Percentiles rank a stretch among this genome's conserved stretches.
Conservation (phyloP, 2,888 invertebrate genomes). For the Brenthis hecate region DNA sequence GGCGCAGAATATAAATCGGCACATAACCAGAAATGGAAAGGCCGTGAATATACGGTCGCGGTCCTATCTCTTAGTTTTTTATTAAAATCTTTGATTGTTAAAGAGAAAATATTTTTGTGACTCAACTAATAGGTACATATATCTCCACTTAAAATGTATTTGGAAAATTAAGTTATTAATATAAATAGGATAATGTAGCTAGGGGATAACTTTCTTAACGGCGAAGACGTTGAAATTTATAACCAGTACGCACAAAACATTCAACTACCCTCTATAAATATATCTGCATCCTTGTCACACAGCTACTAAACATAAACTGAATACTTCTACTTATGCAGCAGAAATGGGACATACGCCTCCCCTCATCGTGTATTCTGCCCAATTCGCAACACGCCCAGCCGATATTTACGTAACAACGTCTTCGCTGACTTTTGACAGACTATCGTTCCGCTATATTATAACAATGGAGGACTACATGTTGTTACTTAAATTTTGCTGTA, state of each 20-base stretch:
- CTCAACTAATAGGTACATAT: no score
- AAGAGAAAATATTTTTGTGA: neutral
- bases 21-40: conserved; percentile 80
- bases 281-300: conserved; percentile 41
- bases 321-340: conserved; percentile 67
- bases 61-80: conserved; percentile 51
- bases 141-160: no score
- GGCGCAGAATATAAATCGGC: conserved; percentile 82
- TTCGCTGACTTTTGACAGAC: conserved; percentile 72
- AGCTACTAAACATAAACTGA: conserved; percentile 60
- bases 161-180: neutral
- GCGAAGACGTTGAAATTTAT: conserved; percentile 9
- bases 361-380: conserved; percentile 79
- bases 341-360: conserved; percentile 67
- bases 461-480: conserved; percentile 36
- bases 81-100: conserved; percentile 4
- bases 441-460: conserved; percentile 47
- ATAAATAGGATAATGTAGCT: neutral
- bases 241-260: conserved; percentile 24
- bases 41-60: conserved; percentile 76
- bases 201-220: neutral
- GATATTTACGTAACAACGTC: conserved; percentile 78
- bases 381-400: conserved; percentile 77
- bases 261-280: conserved; percentile 34
- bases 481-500: conserved; percentile 18